Percentiles rank a stretch among this genome's conserved stretches.
These are phyloP conservation scores for Scolopax mira DNA, from an alignment of 2,113 vertebrate genomes.

Conservation along the genomic window DNA sequence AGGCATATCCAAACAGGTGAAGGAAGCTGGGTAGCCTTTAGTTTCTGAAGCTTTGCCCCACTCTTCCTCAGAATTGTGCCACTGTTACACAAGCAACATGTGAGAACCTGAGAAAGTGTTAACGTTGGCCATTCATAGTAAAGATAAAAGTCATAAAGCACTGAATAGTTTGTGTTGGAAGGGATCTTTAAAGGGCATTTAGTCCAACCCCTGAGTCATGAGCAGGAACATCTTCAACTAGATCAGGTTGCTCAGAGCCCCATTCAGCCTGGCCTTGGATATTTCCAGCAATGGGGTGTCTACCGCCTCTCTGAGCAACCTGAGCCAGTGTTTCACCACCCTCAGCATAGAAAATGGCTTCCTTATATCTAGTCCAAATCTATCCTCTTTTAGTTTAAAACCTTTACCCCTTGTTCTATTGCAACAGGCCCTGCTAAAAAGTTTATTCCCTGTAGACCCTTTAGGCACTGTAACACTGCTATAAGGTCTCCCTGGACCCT, in stretches of 20 bases:
- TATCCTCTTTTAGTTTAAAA: not conserved
- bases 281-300: not conserved
- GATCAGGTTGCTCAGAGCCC: not conserved
- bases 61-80: fast-evolving
- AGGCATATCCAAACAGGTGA: not conserved
- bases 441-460: not conserved
- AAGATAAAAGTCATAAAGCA: not conserved
- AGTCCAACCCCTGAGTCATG: not conserved
- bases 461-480: not conserved
- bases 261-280: not conserved
- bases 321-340: not conserved
- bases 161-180: not conserved
- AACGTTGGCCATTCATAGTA: not conserved
- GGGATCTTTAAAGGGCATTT: not conserved
- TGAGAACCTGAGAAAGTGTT: not conserved
- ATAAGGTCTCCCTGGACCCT: not conserved
- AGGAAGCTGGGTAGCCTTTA: not conserved
- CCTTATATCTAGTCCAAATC: not conserved
- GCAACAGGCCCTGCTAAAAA: not conserved
- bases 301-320: not conserved
- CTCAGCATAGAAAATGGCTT: not conserved
- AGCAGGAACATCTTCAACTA: not conserved
- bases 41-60: not conserved
- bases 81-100: not conserved
- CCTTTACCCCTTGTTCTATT: not conserved